Percentiles rank a stretch among this genome's conserved stretches.
These are phyloP conservation scores for Anastrepha obliqua DNA, from an alignment of 1,140 invertebrate species.

Conservation along the genomic window DNA sequence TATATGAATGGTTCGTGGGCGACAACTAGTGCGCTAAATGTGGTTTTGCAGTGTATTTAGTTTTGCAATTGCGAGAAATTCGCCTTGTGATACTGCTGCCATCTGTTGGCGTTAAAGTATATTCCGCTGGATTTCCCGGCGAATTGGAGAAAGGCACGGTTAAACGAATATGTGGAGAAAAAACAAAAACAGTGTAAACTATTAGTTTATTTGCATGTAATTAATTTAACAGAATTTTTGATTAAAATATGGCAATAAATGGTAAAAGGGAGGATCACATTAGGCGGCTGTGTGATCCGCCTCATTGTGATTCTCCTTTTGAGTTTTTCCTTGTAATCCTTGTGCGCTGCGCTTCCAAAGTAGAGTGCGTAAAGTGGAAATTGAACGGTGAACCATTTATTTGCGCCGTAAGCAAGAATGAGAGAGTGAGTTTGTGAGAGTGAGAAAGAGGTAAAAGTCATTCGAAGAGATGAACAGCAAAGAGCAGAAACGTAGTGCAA, in stretches of 20 bases:
- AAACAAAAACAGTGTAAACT: constrained; percentile 49
- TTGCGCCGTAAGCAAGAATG: background rate
- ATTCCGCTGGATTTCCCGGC: constrained; percentile 9
- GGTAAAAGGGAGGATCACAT: background rate
- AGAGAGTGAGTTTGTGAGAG: constrained; percentile 1
- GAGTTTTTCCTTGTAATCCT: background rate
- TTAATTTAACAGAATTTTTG: background rate
- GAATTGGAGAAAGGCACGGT: background rate
- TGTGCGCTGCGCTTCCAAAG: background rate
- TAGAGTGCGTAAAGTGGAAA: constrained; percentile 40
- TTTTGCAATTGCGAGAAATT: constrained; percentile 40
- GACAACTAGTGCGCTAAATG: constrained; percentile 14
- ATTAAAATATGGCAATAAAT: background rate
- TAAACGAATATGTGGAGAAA: constrained; percentile 40
- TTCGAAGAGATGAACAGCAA: constrained; percentile 36
- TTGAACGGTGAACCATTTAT: constrained; percentile 5
- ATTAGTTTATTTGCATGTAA: constrained; percentile 30
- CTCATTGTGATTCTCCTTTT: constrained; percentile 14
- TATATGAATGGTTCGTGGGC: background rate
- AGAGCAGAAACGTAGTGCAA: constrained; percentile 31
- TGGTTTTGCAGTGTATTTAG: constrained; percentile 51
- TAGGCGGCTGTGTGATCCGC: background rate
- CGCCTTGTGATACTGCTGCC: background rate
- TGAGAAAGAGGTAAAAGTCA: constrained; percentile 22
- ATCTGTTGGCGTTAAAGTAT: constrained; percentile 20